Conservation (phyloP, 2,113 vertebrate genomes). For the Pyrgilauda ruficollis region DNA sequence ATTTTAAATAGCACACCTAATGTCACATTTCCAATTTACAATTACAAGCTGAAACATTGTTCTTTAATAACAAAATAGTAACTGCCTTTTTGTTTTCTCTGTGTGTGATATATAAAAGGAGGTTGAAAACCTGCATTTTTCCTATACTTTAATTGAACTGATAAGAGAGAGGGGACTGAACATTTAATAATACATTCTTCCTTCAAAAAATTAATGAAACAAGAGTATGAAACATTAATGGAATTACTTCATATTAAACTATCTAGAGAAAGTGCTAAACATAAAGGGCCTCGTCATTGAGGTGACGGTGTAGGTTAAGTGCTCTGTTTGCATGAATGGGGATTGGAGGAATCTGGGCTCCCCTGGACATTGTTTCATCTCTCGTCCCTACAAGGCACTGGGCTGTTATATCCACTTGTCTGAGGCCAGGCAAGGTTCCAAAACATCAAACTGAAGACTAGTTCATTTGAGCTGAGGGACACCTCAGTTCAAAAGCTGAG, state of each 20-base stretch:
- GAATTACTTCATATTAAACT: slow-evolving; percentile 38
- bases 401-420: neutral
- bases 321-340: neutral
- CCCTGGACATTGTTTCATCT: neutral
- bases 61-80: neutral
- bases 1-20: neutral
- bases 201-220: slow-evolving; percentile 52
- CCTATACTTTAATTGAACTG: slow-evolving; percentile 31
- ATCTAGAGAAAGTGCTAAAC: slow-evolving; percentile 21
- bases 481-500: neutral
- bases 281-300: neutral
- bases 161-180: slow-evolving; percentile 23
- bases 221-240: slow-evolving; percentile 48
- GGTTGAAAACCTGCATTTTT: neutral
- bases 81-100: neutral
- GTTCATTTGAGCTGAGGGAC: neutral
- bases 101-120: neutral
- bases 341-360: neutral
- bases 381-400: neutral
- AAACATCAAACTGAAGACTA: neutral
- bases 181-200: slow-evolving; percentile 55
- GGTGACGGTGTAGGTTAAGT: neutral
- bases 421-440: neutral
- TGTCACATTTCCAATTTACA: neutral
- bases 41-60: neutral